Conservation (phyloP, 1,140 invertebrate genomes). For the Drosophila bocqueti region DNA sequence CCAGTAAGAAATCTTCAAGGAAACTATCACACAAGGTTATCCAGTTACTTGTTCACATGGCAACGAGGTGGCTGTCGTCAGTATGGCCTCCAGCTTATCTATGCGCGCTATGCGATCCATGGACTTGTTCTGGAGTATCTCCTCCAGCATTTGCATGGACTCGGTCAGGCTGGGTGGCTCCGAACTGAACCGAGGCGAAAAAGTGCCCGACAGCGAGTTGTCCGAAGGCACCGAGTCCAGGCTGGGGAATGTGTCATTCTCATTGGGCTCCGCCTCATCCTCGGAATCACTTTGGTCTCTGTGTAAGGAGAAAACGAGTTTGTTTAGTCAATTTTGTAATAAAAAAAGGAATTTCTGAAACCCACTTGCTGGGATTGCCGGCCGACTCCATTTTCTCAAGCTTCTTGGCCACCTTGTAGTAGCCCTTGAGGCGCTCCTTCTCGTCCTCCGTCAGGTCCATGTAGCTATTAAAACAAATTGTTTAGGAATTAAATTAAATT, state of each 20-base stretch:
- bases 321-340: neutral
- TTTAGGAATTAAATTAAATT: neutral
- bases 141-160: conserved; percentile 95
- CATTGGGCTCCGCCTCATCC: conserved; percentile 89
- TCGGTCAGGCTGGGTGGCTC: conserved; percentile 95
- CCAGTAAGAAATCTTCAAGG: neutral
- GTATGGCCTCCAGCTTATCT: conserved; percentile 93
- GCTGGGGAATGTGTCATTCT: conserved; percentile 90
- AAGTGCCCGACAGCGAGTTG: conserved; percentile 88
- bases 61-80: conserved; percentile 90
- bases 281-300: conserved; percentile 89
- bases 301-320: neutral
- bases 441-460: conserved; percentile 97
- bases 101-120: conserved; percentile 95
- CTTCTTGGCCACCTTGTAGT: conserved; percentile 96
- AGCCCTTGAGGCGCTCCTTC: conserved; percentile 95
- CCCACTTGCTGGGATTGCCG: conserved; percentile 87
- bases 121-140: conserved; percentile 92
- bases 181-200: conserved; percentile 89
- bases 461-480: conserved; percentile 86
- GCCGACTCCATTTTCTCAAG: conserved; percentile 94
- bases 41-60: conserved; percentile 83
- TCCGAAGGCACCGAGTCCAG: conserved; percentile 91
- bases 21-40: neutral
- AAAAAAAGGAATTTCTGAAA: neutral